These are phyloP conservation scores for Cebidichthys violaceus DNA, from an alignment of 2,113 vertebrate species.

Conservation along the genomic window DNA sequence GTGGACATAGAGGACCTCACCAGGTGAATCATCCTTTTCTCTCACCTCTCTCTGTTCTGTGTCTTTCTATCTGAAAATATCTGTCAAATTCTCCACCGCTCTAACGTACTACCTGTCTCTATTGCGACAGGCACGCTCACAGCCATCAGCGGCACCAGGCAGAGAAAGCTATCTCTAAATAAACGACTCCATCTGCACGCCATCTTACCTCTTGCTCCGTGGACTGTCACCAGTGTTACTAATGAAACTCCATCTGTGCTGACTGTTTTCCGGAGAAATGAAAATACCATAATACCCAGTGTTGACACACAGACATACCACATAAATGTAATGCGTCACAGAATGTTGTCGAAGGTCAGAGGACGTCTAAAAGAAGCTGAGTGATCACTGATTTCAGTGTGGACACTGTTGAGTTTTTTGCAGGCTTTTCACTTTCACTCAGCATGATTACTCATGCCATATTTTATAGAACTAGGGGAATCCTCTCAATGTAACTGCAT, in stretches of 20 bases:
- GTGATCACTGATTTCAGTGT: constrained; percentile 6
- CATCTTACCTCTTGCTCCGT: constrained; percentile 39
- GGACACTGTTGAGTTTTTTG: constrained; percentile 27
- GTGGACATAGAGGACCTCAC: constrained; percentile 98
- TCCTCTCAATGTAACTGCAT: constrained; percentile 23
- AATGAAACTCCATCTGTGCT: constrained; percentile 56
- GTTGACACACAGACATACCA: constrained; percentile 31
- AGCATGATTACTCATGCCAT: constrained; percentile 16
- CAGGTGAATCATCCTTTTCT: constrained; percentile 81
- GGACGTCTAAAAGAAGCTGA: constrained; percentile 4
- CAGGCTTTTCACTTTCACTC: constrained; percentile 36
- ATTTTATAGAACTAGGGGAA: constrained; percentile 41
- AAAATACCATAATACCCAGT: constrained; percentile 17
- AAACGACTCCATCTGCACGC: constrained; percentile 55
- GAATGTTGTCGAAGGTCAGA: constrained; percentile 26
- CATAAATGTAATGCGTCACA: constrained; percentile 13
- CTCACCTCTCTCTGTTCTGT: not conserved
- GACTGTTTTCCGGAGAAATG: constrained; percentile 45
- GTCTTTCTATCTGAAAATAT: not conserved
- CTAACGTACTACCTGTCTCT: constrained; percentile 23
- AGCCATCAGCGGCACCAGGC: constrained; percentile 94
- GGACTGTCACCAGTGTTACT: constrained; percentile 54
- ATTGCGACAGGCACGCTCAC: constrained; percentile 89
- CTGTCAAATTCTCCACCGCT: not conserved
- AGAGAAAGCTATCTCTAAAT: constrained; percentile 92